phyloP scores from a whole-genome alignment of 2,888 invertebrate genomes.

The Diadromus collaris region DNA sequence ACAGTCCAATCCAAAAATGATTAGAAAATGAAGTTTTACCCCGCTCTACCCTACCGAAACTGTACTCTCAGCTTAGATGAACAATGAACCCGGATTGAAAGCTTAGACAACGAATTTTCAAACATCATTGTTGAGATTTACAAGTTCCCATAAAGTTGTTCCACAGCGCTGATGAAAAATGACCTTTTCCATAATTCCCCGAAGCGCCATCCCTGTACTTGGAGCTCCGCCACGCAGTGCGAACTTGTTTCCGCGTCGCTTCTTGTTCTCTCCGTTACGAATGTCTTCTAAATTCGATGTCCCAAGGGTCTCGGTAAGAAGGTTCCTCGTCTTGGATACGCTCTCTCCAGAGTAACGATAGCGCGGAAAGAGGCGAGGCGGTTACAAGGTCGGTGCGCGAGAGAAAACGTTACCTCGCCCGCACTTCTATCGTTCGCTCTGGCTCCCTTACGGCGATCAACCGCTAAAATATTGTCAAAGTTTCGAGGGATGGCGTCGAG shows the following conservation, averaged over 20 bases:
- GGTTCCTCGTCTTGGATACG: conserved; percentile 39
- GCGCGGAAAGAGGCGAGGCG: conserved; percentile 61
- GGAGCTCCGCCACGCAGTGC: conserved; percentile 16
- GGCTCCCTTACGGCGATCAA: conserved; percentile 61
- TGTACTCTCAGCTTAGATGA: background rate
- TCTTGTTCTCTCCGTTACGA: conserved; percentile 45
- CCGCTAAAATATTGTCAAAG: conserved; percentile 77
- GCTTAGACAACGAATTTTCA: background rate
- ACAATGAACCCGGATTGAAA: background rate
- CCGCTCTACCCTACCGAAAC: no score
- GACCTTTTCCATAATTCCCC: conserved; percentile 18
- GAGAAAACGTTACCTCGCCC: conserved; percentile 62
- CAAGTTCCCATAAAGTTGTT: conserved; percentile 23
- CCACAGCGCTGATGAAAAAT: conserved; percentile 30
- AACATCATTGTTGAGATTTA: background rate
- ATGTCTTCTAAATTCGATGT: conserved; percentile 52
- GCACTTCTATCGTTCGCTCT: conserved; percentile 40
- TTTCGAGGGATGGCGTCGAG: conserved; percentile 68
- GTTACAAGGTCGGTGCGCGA: conserved; percentile 70
- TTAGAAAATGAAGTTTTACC: no score
- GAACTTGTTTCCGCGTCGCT: conserved; percentile 40
- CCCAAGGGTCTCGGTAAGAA: conserved; percentile 48
- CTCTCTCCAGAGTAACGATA: conserved; percentile 45
- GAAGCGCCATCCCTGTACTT: conserved; percentile 26
- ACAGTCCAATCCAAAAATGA: no score